phyloP scores from a whole-genome alignment of 2,888 invertebrate genomes.

The Metallyticus violacea region DNA sequence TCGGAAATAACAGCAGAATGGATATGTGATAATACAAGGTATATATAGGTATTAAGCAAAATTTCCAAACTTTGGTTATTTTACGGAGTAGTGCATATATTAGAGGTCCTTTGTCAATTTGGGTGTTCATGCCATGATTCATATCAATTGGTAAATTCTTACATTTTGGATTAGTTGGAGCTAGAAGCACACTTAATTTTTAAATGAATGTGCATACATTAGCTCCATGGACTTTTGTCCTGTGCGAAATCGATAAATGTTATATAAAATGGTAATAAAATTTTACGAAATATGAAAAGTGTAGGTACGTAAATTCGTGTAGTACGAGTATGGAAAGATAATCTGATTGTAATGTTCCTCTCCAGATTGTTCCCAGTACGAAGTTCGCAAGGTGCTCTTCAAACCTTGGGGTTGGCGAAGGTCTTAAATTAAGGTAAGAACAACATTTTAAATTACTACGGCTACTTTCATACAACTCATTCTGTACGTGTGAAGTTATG shows the following conservation, averaged over 20 bases:
- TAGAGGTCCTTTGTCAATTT: neutral
- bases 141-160: neutral
- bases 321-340: neutral
- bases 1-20: neutral
- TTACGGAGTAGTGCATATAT: neutral
- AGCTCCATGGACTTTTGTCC: neutral
- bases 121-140: neutral
- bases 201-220: neutral
- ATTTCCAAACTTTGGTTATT: neutral
- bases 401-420: conserved; percentile 1
- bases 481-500: neutral
- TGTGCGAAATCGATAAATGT: neutral
- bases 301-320: neutral
- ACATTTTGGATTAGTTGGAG: neutral
- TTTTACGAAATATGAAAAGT: neutral
- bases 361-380: neutral
- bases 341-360: neutral
- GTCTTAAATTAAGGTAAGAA: neutral
- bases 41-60: neutral
- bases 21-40: conserved; percentile 18
- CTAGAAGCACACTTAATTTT: neutral
- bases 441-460: neutral
- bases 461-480: neutral
- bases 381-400: neutral
- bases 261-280: neutral